Conservation (phyloP, 2,888 invertebrate species). For the Plusia festucae region DNA sequence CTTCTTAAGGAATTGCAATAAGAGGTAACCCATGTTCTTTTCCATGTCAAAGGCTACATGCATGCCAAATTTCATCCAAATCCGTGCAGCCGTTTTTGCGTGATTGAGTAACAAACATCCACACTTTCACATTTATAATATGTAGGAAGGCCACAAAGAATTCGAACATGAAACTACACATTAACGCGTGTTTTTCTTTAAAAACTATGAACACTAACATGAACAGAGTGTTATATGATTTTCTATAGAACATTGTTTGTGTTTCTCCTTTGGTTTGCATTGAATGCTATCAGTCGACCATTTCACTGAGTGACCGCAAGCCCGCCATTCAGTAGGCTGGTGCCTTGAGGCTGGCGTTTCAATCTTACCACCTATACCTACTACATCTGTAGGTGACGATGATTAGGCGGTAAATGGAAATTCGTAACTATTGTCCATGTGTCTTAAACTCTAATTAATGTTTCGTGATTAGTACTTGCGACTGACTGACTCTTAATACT, state of each 20-base stretch:
- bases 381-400: not conserved
- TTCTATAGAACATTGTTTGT: constrained; percentile 31
- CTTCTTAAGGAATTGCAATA: too few species aligned
- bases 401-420: not conserved
- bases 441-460: constrained; percentile 1
- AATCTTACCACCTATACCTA: constrained; percentile 25
- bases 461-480: not conserved
- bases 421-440: not conserved
- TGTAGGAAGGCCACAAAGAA: too few species aligned
- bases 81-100: too few species aligned
- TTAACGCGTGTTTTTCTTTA: not conserved
- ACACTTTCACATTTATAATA: too few species aligned
- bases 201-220: not conserved
- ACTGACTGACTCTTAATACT: too few species aligned
- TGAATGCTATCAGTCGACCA: constrained; percentile 38
- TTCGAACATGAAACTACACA: not conserved
- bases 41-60: too few species aligned
- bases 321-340: constrained; percentile 22
- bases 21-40: too few species aligned
- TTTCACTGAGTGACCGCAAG: constrained; percentile 50
- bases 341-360: constrained; percentile 25
- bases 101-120: too few species aligned
- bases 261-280: constrained; percentile 29
- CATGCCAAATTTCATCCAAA: too few species aligned
- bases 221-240: constrained; percentile 7